phyloP scores from a whole-genome alignment of 2,113 vertebrate species.

The Lutjanus erythropterus region DNA sequence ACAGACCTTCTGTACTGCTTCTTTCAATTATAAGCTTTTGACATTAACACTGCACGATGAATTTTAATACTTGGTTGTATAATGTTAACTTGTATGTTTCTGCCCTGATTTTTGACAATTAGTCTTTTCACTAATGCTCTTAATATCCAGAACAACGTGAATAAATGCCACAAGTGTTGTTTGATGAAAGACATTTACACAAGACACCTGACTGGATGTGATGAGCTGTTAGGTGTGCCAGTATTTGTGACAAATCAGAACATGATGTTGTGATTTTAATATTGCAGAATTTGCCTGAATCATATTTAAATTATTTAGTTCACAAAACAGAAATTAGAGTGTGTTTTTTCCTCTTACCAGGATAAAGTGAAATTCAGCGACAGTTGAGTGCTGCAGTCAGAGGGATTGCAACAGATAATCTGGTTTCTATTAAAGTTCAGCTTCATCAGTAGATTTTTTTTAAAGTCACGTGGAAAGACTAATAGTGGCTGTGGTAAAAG shows the following conservation, averaged over 20 bases:
- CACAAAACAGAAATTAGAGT: neutral
- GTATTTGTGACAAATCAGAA: no score
- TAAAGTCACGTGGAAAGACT: neutral
- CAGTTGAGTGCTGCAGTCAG: neutral
- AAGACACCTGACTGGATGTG: neutral
- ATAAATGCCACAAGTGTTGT: neutral
- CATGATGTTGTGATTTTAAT: neutral
- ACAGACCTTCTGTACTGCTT: no score
- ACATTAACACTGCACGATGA: neutral
- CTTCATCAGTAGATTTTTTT: neutral
- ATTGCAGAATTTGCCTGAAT: neutral
- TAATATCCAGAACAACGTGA: neutral
- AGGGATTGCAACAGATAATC: neutral
- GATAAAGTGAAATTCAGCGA: neutral
- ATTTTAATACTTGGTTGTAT: neutral
- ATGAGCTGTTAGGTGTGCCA: neutral
- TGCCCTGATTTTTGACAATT: conserved; percentile 2
- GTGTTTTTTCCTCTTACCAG: neutral
- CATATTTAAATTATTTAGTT: neutral
- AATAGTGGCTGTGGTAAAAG: neutral
- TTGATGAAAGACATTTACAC: neutral
- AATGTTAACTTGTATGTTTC: neutral
- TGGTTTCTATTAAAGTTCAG: neutral
- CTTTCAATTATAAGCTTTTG: no score
- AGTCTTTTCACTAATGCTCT: neutral